Evolutionary conservation across 2,113 vertebrate genomes (phyloP).

Genomic region (Chiloscyllium plagiosum): DNA sequence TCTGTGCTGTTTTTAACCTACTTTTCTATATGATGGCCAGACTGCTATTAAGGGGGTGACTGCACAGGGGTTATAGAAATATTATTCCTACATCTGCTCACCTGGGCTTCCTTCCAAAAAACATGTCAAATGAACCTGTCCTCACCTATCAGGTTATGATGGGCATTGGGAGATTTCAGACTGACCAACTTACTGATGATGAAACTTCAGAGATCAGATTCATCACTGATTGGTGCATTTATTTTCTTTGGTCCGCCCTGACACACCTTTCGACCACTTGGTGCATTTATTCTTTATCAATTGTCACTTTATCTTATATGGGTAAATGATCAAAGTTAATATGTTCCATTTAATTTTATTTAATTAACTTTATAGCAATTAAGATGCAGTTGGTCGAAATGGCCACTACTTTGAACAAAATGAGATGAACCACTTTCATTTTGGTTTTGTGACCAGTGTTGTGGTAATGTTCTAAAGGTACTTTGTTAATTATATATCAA

Average conservation of each 20-base stretch:
- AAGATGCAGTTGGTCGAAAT: background rate
- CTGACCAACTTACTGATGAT: background rate
- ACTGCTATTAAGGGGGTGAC: constrained; percentile 4
- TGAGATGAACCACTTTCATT: background rate
- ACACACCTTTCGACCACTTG: too few species aligned
- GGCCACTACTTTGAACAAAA: background rate
- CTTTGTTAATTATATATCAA: background rate
- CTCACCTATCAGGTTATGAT: background rate
- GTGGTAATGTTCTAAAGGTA: background rate
- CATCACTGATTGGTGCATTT: background rate
- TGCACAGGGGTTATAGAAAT: constrained; percentile 25
- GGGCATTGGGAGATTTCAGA: background rate
- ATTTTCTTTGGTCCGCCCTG: too few species aligned
- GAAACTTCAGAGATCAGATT: background rate
- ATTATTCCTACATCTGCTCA: background rate
- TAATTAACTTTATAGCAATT: background rate
- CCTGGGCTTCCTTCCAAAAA: background rate
- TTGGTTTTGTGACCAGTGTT: background rate
- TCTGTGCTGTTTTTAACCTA: constrained; percentile 20
- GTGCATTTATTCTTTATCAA: background rate
- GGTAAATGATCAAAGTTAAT: background rate
- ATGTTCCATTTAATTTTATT: background rate
- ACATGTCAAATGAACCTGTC: background rate
- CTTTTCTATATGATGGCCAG: constrained; percentile 22
- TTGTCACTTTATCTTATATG: background rate